Evolutionary conservation across 1,140 invertebrate genomes (phyloP).

Genomic region (Scylla paramamosain): DNA sequence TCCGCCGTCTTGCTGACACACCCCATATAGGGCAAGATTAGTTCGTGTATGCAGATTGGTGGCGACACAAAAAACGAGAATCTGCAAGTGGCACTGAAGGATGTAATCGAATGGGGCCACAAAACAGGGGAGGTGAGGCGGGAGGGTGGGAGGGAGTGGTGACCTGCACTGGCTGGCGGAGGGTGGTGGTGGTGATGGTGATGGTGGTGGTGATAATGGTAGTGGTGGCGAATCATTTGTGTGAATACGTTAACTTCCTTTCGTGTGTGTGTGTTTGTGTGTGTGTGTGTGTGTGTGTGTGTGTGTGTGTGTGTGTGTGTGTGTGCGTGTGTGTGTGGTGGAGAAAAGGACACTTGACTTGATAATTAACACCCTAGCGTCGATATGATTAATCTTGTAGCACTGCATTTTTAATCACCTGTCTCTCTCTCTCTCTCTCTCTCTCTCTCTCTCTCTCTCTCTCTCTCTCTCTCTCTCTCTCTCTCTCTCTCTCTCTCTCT

Average conservation of each 20-base stretch:
- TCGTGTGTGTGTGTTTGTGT: neutral
- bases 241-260: neutral
- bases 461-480: too few species aligned
- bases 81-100: neutral
- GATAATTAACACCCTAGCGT: neutral
- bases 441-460: too few species aligned
- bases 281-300: neutral
- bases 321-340: too few species aligned
- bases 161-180: neutral
- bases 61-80: neutral
- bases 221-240: neutral
- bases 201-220: neutral
- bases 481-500: too few species aligned
- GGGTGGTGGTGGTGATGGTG: neutral
- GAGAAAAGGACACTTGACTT: too few species aligned
- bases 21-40: neutral
- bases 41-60: neutral
- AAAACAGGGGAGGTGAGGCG: neutral
- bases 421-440: too few species aligned
- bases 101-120: neutral
- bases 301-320: too few species aligned
- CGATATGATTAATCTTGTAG: neutral
- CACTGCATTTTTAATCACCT: neutral
- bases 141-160: neutral
- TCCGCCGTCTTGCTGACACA: neutral